Base-by-base conservation (phyloP, 2,797 vertebrate genomes). In the Microcaecilia unicolor region DNA sequence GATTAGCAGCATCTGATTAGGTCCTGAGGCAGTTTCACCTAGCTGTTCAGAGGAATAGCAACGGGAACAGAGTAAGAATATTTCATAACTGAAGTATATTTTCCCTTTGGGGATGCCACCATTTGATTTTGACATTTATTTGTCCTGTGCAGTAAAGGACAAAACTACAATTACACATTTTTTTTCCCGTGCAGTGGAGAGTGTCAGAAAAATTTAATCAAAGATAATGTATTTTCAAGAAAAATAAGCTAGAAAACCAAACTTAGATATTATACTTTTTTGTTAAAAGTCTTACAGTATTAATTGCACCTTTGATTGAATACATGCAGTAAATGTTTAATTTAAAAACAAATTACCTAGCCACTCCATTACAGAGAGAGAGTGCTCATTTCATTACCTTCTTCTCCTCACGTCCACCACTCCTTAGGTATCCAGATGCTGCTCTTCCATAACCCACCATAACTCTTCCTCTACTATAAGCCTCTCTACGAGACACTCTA, bases 121-220 rank as follows among this genome's bases (percentile, higher is more conserved):
- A 72, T 81, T 83, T 82, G 74, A 79, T 83, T 82, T 78, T 84
- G 80, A 83, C 83, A 83, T 84, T 84, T 82, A 84, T 83, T 83
- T 84, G 76, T 83, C 80, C 79, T 78, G 67, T 70, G 40, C 65
- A 58, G 56, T 76, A 81, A 84, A 84, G 80, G 79, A 83, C 74
- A 78, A 76, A 80, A 72, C 68, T 73, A 82, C 68, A 81, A 67
- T 76, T 78, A 72, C 51, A 72, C 38, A 57, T 70, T 64, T 64
- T 53, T 54, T 51, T 58, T 57, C 56, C n/a, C 37, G 25, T 71
- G 48, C 57, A 67, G 46, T 76, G 64, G 41, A 67, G 4, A 31
- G 47, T 72, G 66, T 78, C 78, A 72, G 55, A 65, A 79, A 67
- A 80, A 70, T 63, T 68, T 76, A 76, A 72, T 76, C 64, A 71